Percentiles rank a stretch among this genome's conserved stretches.
These are phyloP conservation scores for Pachyrhynchus sulphureomaculatus DNA, from an alignment of 1,140 invertebrate species.

Conservation along the genomic window DNA sequence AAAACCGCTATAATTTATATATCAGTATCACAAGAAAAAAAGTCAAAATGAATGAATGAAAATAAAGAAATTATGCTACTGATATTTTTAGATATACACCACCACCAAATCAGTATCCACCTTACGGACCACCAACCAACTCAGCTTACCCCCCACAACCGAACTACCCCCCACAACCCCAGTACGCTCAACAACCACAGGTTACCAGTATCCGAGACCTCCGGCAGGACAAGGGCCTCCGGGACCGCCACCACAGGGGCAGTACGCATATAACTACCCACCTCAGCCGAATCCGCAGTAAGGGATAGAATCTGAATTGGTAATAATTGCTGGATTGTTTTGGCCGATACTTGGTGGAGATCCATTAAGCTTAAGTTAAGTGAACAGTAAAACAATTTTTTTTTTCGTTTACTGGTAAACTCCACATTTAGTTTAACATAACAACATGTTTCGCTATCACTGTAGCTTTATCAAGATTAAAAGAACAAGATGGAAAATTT, in stretches of 20 bases:
- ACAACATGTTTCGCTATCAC: too few species aligned
- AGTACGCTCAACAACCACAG: conserved; percentile 47
- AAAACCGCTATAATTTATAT: too few species aligned
- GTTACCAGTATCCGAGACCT: conserved; percentile 48
- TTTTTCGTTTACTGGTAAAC: too few species aligned
- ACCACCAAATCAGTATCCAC: conserved; percentile 44
- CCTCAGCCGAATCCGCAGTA: conserved; percentile 48
- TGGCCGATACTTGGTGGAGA: too few species aligned
- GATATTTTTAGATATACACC: conserved; percentile 37
- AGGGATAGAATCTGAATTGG: conserved; percentile 7
- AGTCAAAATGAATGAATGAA: too few species aligned
- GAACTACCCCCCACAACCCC: conserved; percentile 48
- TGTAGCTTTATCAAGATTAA: too few species aligned
- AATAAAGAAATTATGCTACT: too few species aligned
- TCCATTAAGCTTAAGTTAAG: too few species aligned
- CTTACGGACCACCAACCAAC: conserved; percentile 40
- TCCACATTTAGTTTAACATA: too few species aligned
- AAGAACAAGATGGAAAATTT: too few species aligned
- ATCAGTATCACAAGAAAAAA: background rate
- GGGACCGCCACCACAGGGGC: conserved; percentile 46
- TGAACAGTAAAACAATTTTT: too few species aligned
- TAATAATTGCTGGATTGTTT: too few species aligned
- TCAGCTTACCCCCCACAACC: conserved; percentile 49
- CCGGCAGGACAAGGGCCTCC: conserved; percentile 45
- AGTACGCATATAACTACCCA: conserved; percentile 49